Conservation (phyloP, 1,140 invertebrate genomes). For the Platyscapa corneri region DNA sequence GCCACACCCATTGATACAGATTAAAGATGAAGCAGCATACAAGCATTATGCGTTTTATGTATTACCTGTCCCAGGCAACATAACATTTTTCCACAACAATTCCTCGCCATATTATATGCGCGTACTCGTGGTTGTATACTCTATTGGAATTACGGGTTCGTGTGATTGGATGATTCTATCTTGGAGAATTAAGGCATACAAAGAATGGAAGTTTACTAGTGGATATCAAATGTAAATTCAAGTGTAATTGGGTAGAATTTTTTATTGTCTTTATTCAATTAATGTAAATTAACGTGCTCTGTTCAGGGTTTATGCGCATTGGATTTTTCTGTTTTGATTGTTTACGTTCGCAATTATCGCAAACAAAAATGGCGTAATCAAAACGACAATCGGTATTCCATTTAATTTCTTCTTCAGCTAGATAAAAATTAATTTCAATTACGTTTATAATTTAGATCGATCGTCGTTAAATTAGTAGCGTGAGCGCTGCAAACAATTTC, state of each 20-base stretch:
- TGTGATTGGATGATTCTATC: not conserved
- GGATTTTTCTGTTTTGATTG: no score
- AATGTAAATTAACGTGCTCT: no score
- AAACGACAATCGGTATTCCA: no score
- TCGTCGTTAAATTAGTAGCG: no score
- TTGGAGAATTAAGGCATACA: not conserved
- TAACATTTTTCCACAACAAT: constrained; percentile 5
- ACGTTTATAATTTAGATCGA: no score
- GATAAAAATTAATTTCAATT: no score
- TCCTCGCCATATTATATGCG: not conserved
- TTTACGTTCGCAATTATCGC: no score
- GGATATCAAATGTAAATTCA: not conserved
- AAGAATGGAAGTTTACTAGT: not conserved
- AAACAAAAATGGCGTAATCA: no score
- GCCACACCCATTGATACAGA: not conserved
- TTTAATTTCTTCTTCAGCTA: no score
- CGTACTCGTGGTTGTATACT: not conserved
- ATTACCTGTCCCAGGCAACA: not conserved
- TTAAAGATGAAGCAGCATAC: not conserved
- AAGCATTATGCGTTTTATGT: not conserved
- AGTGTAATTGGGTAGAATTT: not conserved
- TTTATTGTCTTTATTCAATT: no score
- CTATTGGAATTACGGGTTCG: constrained; percentile 2
- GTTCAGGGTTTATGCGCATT: no score
- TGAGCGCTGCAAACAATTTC: no score